Evolutionary conservation across 2,113 vertebrate genomes (phyloP), one percentile per base, ranked within the genome.

Genomic region (Boulengeromyrus knoepffleri): DNA sequence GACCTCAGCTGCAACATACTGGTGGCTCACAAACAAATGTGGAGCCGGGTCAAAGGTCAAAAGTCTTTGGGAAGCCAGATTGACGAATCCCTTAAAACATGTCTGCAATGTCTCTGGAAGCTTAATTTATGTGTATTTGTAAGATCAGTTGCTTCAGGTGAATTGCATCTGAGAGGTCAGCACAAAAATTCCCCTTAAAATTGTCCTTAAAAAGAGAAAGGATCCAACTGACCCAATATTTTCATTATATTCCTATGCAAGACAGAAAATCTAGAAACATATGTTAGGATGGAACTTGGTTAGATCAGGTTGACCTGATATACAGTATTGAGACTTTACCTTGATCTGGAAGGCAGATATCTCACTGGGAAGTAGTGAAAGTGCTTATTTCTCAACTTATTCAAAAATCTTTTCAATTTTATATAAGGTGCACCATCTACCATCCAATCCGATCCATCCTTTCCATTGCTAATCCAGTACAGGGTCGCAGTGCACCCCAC

Each of bases 1-100:
- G 6, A 12, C 24, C 77, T 2, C 8, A n/a, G 50, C 3, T 12
- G 46, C 10, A 53, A 58, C 36, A 7, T 80, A 21, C 9, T 21
- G n/a, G 12, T 84, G 52, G 21, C n/a, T 58, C 31, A 13, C 36
- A 8, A 88, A 74, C 42, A 62, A 46, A 50, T 52, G 52, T 83
- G 84, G 19, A 17, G 21, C 10, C 24, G 8, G 89, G 87, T 89
- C 56, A 90, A 80, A 85, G 89, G 87, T 90, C 53, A 87, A 90
- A 85, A 77, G 80, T 80, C 19, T 56, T 85, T 88, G 6, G 45
- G 53, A 70, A 52, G n/a, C 15, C 47, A 46, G 19, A 85, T 24
- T 50, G 56, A 83, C 6, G 58, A 80, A 52, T 49, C 49, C 45
- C 46, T 36, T 42, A 19, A 42, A n/a, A 58, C 47, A 21, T 46